A percentile compares a stretch with the other conserved stretches of the same genome.
phyloP scores from a whole-genome alignment of 2,113 vertebrate species.

The Takifugu flavidus region DNA sequence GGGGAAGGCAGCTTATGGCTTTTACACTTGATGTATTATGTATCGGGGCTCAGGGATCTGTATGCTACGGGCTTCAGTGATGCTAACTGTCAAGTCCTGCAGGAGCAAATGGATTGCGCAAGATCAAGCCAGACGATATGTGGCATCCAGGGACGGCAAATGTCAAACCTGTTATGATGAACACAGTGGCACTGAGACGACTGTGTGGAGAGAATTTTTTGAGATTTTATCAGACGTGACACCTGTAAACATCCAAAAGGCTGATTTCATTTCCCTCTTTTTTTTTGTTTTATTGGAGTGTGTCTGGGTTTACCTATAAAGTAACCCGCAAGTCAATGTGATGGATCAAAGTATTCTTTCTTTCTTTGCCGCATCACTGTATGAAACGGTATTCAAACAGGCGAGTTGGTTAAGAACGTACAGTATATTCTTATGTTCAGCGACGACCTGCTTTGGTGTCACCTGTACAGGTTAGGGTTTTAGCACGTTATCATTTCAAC shows the following conservation, averaged over 20 bases:
- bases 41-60: conserved; percentile 34
- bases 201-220: not conserved
- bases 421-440: no score
- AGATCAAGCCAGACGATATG: conserved; percentile 34
- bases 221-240: no score
- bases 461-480: no score
- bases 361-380: no score
- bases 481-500: no score
- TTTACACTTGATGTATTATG: conserved; percentile 54
- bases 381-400: not conserved
- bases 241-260: no score
- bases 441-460: no score
- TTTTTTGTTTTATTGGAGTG: no score
- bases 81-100: conserved; percentile 43
- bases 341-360: no score
- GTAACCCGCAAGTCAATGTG: no score
- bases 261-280: no score
- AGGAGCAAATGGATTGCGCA: conserved; percentile 38
- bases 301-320: no score
- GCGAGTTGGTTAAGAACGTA: not conserved
- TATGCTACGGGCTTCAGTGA: conserved; percentile 11
- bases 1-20: conserved; percentile 35
- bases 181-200: conserved; percentile 8
- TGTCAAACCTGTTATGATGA: conserved; percentile 30
- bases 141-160: conserved; percentile 25